Evolutionary conservation across 2,797 vertebrate genomes (phyloP).

Genomic region (Semaprochilodus insignis): DNA sequence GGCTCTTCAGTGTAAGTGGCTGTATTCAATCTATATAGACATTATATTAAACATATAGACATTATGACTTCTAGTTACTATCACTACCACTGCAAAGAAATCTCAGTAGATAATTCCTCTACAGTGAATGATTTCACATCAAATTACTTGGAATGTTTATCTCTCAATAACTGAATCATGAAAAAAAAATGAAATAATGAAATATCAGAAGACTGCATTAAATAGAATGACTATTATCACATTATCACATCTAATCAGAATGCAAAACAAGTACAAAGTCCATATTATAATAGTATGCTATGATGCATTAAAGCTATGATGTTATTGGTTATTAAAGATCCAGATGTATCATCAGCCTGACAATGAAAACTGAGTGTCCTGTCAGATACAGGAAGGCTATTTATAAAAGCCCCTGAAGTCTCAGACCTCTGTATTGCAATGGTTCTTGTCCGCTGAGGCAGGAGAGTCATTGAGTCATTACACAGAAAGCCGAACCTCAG

Average conservation of each 20-base stretch:
- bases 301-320: neutral
- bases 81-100: no score
- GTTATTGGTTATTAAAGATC: neutral
- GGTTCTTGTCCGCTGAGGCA: neutral
- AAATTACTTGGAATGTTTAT: no score
- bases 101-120: no score
- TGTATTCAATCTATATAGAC: no score
- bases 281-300: neutral
- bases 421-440: neutral
- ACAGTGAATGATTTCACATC: no score
- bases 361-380: neutral
- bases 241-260: neutral
- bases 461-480: conserved; percentile 15
- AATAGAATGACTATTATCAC: neutral
- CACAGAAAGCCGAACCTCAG: neutral
- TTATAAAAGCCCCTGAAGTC: neutral
- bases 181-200: neutral
- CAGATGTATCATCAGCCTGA: neutral
- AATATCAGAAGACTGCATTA: neutral
- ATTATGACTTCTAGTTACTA: no score
- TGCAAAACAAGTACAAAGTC: neutral
- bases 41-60: no score
- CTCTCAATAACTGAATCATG: neutral
- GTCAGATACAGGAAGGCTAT: neutral
- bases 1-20: no score